Evolutionary conservation across 2,113 vertebrate genomes (phyloP), one percentile per base, ranked within the genome.

Genomic region (Pterocles gutturalis): DNA sequence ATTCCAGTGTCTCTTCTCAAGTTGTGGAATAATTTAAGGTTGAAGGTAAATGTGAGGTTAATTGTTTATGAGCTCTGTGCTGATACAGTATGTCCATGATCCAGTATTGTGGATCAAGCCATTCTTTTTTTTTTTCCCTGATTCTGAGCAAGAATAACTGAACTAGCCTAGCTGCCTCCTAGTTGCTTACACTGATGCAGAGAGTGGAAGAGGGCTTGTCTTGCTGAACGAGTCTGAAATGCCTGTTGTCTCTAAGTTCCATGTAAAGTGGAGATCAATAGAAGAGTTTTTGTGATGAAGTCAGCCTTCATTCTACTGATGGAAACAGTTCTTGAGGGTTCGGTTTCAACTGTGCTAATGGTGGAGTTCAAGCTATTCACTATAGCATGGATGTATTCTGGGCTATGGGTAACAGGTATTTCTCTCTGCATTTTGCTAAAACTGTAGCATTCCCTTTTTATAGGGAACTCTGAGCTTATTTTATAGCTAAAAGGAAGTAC

Each of bases 1-100:
- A 77, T 80, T 53, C 13, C 36, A 29, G 13, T 24, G 0, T 69
- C 8, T 76, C 12, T 31, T 29, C 9, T 49, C 12, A 9, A 10
- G 24, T 14, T 77, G 2, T 36, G 22, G 36, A 33, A 16, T 28
- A 33, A 6, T 14, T 33, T 38, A 2, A 34, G 31, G 45, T 31
- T 61, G 22, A 38, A 70, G 46, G 25, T 65, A 41, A 9, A 33
- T 7, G n/a, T 28, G 85, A 62, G 64, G 4, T 9, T 18, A 2
- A 72, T 49, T 70, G 70, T 36, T 84, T 11, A 1, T 49, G 76
- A 60, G 17, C 66, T 60, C 34, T 21, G 29, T 85, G 61, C 29
- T 75, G 36, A 3, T 53, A 2, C 7, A 19, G 1, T 43, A 2
- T 71, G 14, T 15, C n/a, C 12, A 0, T 5, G 41, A 41, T 62